phyloP scores from a whole-genome alignment of 1,140 invertebrate genomes.

The Macrocentrus cingulum region DNA sequence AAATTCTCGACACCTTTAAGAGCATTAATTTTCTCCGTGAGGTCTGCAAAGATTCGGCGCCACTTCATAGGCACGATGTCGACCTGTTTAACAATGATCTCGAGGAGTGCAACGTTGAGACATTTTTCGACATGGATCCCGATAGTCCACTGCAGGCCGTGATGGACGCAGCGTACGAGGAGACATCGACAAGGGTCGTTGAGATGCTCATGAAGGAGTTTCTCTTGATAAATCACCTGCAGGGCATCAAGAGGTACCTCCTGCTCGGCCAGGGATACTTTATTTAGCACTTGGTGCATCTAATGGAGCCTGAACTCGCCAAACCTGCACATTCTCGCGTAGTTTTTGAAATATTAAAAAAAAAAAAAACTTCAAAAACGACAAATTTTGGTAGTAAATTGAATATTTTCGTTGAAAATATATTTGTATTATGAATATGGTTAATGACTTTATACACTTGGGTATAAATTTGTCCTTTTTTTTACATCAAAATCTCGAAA shows the following conservation, averaged over 20 bases:
- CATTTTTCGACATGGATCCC: slow-evolving; percentile 72
- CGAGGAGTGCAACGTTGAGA: slow-evolving; percentile 60
- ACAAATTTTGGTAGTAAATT: too few relatives aligned
- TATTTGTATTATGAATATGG: too few relatives aligned
- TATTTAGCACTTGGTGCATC: slow-evolving; percentile 87
- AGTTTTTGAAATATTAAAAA: too few relatives aligned
- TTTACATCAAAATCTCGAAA: slow-evolving; percentile 45
- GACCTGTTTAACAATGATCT: slow-evolving; percentile 60
- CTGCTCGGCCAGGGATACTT: slow-evolving; percentile 95
- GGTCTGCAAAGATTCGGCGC: slow-evolving; percentile 80
- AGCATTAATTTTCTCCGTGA: slow-evolving; percentile 93
- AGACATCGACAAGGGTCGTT: slow-evolving; percentile 74
- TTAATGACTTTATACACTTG: too few relatives aligned
- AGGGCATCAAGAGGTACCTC: slow-evolving; percentile 87
- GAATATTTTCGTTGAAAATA: too few relatives aligned
- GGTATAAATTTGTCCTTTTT: too few relatives aligned
- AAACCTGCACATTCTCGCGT: slow-evolving; percentile 74
- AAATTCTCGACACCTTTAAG: slow-evolving; percentile 90
- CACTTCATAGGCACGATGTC: slow-evolving; percentile 70
- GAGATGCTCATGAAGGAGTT: slow-evolving; percentile 85
- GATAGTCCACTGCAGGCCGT: slow-evolving; percentile 75
- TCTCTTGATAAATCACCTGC: slow-evolving; percentile 87
- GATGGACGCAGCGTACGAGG: slow-evolving; percentile 81
- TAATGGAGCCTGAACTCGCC: slow-evolving; percentile 64
- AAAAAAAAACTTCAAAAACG: too few relatives aligned